Conservation (phyloP, 2,888 invertebrate species). For the Tenthredo livida region DNA sequence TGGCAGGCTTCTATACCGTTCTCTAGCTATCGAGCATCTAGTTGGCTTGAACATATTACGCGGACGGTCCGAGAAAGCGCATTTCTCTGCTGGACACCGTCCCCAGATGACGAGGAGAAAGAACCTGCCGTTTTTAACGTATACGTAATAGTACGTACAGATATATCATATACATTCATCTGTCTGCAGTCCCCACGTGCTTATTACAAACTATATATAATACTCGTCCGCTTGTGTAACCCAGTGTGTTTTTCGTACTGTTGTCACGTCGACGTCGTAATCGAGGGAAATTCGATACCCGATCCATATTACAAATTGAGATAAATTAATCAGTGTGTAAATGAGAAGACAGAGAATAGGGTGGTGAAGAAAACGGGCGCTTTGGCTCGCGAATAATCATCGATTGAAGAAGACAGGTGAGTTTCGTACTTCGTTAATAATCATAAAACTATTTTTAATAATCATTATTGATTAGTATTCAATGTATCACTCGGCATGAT, state of each 20-base stretch:
- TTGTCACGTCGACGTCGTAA: not conserved
- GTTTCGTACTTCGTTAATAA: not conserved
- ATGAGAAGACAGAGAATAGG: not conserved
- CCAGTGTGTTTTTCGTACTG: not conserved
- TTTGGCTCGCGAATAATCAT: not conserved
- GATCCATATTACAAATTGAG: not conserved
- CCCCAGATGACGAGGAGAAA: conserved; percentile 51
- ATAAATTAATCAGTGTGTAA: not conserved
- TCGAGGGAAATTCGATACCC: not conserved
- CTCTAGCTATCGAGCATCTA: not conserved
- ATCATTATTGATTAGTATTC: not conserved
- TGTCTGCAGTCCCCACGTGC: not conserved
- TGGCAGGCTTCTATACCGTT: not conserved
- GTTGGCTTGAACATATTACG: conserved; percentile 63
- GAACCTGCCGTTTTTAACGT: not conserved
- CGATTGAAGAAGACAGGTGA: conserved; percentile 31
- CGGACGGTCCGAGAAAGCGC: conserved; percentile 72
- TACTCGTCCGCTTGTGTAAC: not conserved
- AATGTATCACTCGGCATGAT: too few species aligned
- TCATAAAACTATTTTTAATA: not conserved
- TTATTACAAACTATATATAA: not conserved
- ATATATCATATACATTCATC: not conserved
- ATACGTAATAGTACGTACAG: not conserved
- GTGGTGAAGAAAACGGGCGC: not conserved
- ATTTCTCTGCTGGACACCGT: conserved; percentile 70